These are phyloP conservation scores for Nothobranchius furzeri DNA, from an alignment of 2,113 vertebrate genomes.

Conservation along the genomic window DNA sequence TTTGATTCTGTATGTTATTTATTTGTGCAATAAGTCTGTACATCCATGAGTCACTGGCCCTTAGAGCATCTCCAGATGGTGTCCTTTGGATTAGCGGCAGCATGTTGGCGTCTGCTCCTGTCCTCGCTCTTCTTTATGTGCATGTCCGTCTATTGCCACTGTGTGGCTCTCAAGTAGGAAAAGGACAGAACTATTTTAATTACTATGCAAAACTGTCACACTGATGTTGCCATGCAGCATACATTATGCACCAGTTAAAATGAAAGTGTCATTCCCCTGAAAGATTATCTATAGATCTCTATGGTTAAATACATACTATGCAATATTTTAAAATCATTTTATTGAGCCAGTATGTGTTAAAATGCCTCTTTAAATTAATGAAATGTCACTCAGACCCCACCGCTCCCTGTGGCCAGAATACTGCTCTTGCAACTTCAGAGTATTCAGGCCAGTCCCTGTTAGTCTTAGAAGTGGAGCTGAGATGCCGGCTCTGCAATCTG, in stretches of 20 bases:
- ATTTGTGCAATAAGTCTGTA: constrained; percentile 32
- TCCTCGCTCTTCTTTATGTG: constrained; percentile 47
- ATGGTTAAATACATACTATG: too few species aligned
- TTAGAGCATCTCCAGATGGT: constrained; percentile 66
- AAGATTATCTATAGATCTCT: constrained; percentile 9
- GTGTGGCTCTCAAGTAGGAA: constrained; percentile 29
- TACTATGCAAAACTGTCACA: constrained; percentile 41
- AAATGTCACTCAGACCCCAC: too few species aligned
- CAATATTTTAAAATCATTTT: too few species aligned
- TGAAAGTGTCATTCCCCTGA: constrained; percentile 10
- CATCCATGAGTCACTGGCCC: constrained; percentile 54
- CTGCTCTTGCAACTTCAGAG: too few species aligned
- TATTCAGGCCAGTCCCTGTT: too few species aligned
- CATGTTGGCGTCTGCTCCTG: constrained; percentile 49
- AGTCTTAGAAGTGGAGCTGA: too few species aligned
- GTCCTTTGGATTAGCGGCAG: constrained; percentile 65
- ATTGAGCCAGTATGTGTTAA: too few species aligned
- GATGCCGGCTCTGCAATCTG: too few species aligned
- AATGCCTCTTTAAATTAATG: too few species aligned
- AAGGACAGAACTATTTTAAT: constrained; percentile 55
- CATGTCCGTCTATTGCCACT: constrained; percentile 15
- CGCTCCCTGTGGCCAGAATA: too few species aligned
- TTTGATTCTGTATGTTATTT: constrained; percentile 27
- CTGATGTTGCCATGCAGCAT: neutral
- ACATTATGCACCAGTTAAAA: neutral